Evolutionary conservation across 2,797 vertebrate genomes (phyloP).

Genomic region (Gadopsis marmoratus): DNA sequence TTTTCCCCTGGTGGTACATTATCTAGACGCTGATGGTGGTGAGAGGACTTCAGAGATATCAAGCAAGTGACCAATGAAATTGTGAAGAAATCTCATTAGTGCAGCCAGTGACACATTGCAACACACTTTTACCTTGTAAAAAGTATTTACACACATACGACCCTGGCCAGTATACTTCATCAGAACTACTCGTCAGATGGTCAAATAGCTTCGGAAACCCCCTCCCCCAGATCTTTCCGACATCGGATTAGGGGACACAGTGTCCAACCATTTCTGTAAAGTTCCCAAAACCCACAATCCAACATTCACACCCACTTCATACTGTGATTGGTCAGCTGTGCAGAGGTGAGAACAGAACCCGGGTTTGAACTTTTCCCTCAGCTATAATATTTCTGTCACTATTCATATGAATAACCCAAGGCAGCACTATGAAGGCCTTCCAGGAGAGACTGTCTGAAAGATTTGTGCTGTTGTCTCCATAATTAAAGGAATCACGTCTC

Average conservation of each 20-base stretch:
- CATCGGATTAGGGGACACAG: too few relatives aligned
- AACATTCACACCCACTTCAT: too few relatives aligned
- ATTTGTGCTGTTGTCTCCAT: too few relatives aligned
- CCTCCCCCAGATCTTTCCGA: too few relatives aligned
- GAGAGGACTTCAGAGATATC: constrained; percentile 34
- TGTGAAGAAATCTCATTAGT: constrained; percentile 5
- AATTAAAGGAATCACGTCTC: too few relatives aligned
- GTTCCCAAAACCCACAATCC: neutral
- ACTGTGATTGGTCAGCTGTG: too few relatives aligned
- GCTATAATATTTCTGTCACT: neutral
- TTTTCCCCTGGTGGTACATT: constrained; percentile 36
- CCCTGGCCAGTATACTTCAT: neutral
- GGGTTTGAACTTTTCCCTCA: neutral
- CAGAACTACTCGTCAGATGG: neutral
- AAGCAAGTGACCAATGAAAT: constrained; percentile 18
- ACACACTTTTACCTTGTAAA: neutral
- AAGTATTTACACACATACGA: neutral
- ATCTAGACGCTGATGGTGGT: constrained; percentile 20
- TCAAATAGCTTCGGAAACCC: neutral
- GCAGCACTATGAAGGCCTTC: neutral
- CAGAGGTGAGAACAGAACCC: neutral
- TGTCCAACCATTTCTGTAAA: neutral
- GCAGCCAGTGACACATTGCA: neutral
- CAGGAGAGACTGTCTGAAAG: neutral
- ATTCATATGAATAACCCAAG: neutral